Evolutionary conservation across 2,888 invertebrate species (phyloP), one percentile per base, ranked within the genome.

Genomic region (Petrolisthes manimaculis): DNA sequence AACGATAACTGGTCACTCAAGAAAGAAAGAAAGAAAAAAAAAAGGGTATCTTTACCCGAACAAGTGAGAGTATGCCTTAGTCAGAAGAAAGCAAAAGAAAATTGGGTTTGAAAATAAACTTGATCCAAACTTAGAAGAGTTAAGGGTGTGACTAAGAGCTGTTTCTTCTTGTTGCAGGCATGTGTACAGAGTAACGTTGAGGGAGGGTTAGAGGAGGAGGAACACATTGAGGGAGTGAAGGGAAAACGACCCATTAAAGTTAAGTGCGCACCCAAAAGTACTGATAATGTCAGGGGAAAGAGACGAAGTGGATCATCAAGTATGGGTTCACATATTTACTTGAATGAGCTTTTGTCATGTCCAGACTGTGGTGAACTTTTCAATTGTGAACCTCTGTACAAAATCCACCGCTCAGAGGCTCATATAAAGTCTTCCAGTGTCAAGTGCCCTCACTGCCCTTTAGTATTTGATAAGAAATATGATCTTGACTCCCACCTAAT

Each of bases 111-210:
- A 37, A 37, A 37, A 37, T 37, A 37, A 37, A 37, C 37, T 37
- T 37, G 37, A 37, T 37, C 37, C 37, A 37, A 37, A 37, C 37
- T 2, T 37, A 2, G 37, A 37, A 2, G 37, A 37, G 37, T 18
- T 61, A 18, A 12, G 12, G 9, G 75, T 75, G 61, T 83, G 61
- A 88, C 83, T 88, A 88, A 88, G 88, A 84, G 88, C 88, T 61
- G 81, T 84, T 88, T 88, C 84, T 88, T 88, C 84, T 88, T 88
- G 75, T 88, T 88, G 54, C 88, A 88, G 88, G 84, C 88, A 79
- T 80, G 56, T 24, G 81, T 82, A 61, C 83, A 87, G 85, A 74
- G 37, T 78, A 89, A 80, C 82, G 56, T 89, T 85, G 89, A 89
- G 53, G 89, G 86, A 83, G 78, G 85, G 89, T 75, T 74, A 83